Conservation (phyloP, 2,113 vertebrate genomes). For the Chaenogobius annularis region DNA sequence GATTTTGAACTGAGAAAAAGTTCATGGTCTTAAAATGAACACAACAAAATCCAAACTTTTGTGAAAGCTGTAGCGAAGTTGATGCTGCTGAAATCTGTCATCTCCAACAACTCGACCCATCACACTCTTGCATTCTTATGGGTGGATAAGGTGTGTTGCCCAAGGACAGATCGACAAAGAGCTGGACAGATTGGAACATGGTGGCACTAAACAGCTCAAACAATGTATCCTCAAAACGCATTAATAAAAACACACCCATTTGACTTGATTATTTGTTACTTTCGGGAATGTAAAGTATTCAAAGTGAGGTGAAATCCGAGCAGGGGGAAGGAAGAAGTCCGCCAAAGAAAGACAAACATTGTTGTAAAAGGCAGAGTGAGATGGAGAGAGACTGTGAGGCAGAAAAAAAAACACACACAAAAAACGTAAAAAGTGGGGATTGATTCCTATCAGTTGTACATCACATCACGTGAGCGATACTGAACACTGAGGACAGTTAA, state of each 20-base stretch:
- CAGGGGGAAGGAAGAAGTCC: constrained; percentile 9
- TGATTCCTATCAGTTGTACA: constrained; percentile 7
- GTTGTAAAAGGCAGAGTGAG: constrained; percentile 19
- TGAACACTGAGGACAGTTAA: constrained; percentile 14
- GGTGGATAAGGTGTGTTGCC: not conserved
- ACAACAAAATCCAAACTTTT: too few species aligned
- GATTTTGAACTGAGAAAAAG: too few species aligned
- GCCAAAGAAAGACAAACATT: constrained; percentile 31
- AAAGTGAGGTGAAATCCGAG: not conserved
- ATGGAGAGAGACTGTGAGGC: constrained; percentile 6
- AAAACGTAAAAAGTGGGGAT: constrained; percentile 7
- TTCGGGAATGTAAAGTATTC: not conserved
- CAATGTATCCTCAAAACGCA: not conserved
- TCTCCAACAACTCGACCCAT: not conserved
- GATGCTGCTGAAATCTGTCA: not conserved
- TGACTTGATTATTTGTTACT: not conserved
- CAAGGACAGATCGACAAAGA: not conserved
- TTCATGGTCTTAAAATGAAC: too few species aligned
- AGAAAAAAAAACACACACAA: too few species aligned
- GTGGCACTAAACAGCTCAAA: not conserved
- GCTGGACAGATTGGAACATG: not conserved
- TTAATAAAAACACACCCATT: not conserved
- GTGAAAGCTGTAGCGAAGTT: not conserved
- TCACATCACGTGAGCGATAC: constrained; percentile 12
- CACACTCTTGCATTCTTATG: not conserved